Evolutionary conservation across 2,888 invertebrate genomes (phyloP), one percentile per base, ranked within the genome.

Genomic region (Halocaridina rubra): DNA sequence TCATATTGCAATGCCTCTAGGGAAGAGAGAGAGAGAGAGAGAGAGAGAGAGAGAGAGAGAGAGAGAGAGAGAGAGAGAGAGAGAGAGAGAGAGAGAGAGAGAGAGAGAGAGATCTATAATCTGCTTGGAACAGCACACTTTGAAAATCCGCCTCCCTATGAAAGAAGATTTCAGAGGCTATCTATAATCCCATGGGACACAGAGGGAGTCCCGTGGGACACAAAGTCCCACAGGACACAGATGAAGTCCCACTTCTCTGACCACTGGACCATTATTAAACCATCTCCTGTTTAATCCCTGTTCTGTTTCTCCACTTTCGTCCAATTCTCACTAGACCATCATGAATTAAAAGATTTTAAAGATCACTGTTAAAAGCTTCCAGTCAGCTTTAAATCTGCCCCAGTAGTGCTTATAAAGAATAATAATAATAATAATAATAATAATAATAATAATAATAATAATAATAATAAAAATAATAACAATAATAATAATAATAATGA

Each of bases 31-130:
- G n/a, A 57, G 57, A 76, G 29, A 27, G 57, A 64, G 39, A 67
- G 64, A 64, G 27, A 39, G 46, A 33, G 29, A 22, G 64, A 78
- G 67, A 33, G 32, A 32, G 24, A 24, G 24, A 33, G 39, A 33
- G 64, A 64, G 39, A 30, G 80, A 69, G 29, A 53, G 79, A 69
- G 57, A 53, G 57, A 46, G 75, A 75, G 57, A 57, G 75, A 57
- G 30, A 75, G 75, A 57, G 75, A 75, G 57, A 75, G 75, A 27
- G 46, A 57, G 57, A 57, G 57, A 57, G 29, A 75, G 75, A 57
- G 75, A 57, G 75, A 57, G 27, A 33, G 39, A 33, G 39, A 72
- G 72, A 3, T 7, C 46, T 16, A 46, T 46, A 1, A 46, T 46
- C 16, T 13, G 13, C 46, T 16, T 46, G 46, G 13, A n/a, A n/a